Percentiles rank a stretch among this genome's conserved stretches.
phyloP scores from a whole-genome alignment of 2,797 vertebrate species.

The Scarus forsteni region DNA sequence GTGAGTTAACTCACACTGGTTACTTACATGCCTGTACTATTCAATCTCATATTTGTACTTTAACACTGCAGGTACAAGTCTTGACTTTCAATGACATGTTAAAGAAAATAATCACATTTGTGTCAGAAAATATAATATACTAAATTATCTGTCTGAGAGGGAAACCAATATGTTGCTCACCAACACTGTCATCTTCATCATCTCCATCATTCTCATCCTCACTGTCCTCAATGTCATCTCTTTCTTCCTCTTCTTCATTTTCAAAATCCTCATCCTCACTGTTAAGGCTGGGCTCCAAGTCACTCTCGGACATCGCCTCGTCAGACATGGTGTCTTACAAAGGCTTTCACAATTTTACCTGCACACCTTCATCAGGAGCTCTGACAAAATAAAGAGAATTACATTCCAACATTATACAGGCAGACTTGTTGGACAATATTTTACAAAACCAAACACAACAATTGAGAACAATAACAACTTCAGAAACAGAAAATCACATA shows the following conservation, averaged over 20 bases:
- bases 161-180: conserved; percentile 56
- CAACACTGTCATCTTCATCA: conserved; percentile 79
- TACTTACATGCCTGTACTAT: too few species aligned
- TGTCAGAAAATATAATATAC: background rate
- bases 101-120: too few species aligned
- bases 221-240: conserved; percentile 74
- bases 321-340: conserved; percentile 95
- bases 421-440: background rate
- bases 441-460: background rate
- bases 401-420: background rate
- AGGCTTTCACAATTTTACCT: conserved; percentile 93
- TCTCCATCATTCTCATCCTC: conserved; percentile 79
- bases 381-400: conserved; percentile 46
- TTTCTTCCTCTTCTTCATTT: conserved; percentile 80
- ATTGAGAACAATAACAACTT: too few species aligned
- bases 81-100: background rate
- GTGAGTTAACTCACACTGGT: too few species aligned
- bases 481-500: too few species aligned
- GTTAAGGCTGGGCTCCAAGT: conserved; percentile 94
- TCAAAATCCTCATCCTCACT: conserved; percentile 84
- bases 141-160: background rate
- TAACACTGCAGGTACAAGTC: background rate
- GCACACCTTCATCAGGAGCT: conserved; percentile 86
- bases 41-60: background rate
- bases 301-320: conserved; percentile 97